Conservation (phyloP, 2,797 vertebrate species). For the Sebastes iracundus region DNA sequence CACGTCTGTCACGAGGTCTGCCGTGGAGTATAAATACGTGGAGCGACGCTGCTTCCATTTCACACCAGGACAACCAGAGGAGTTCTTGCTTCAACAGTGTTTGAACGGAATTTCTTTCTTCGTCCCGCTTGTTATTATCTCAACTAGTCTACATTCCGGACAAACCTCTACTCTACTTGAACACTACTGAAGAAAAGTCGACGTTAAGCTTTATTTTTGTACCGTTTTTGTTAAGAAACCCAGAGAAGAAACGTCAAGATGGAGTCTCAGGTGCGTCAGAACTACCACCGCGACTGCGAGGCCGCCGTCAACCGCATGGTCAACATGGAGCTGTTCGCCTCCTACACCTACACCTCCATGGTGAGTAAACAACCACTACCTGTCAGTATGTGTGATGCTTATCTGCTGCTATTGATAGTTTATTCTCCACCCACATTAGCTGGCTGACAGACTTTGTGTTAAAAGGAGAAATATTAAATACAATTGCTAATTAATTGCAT, state of each 20-base stretch:
- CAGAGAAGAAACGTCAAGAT: constrained; percentile 62
- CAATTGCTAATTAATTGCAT: background rate
- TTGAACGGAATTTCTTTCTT: constrained; percentile 81
- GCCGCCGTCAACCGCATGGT: constrained; percentile 87
- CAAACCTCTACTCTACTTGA: constrained; percentile 15
- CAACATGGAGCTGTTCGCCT: constrained; percentile 86
- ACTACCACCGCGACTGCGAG: constrained; percentile 87
- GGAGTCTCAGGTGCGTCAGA: constrained; percentile 89
- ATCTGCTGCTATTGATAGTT: background rate
- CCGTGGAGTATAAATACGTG: constrained; percentile 50
- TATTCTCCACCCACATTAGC: background rate
- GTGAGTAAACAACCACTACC: constrained; percentile 52
- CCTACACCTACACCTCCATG: constrained; percentile 88
- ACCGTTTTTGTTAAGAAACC: constrained; percentile 65
- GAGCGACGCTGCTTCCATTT: rapidly evolving
- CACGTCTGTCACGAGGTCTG: background rate
- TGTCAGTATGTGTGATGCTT: background rate
- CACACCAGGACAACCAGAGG: background rate
- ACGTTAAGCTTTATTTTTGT: constrained; percentile 62
- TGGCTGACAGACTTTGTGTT: rapidly evolving
- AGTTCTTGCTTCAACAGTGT: constrained; percentile 87
- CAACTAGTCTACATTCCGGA: background rate
- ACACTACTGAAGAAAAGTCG: constrained; percentile 9
- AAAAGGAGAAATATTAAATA: background rate
- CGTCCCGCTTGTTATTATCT: background rate